Conservation (phyloP, 2,113 vertebrate genomes). For the Camelus bactrianus region DNA sequence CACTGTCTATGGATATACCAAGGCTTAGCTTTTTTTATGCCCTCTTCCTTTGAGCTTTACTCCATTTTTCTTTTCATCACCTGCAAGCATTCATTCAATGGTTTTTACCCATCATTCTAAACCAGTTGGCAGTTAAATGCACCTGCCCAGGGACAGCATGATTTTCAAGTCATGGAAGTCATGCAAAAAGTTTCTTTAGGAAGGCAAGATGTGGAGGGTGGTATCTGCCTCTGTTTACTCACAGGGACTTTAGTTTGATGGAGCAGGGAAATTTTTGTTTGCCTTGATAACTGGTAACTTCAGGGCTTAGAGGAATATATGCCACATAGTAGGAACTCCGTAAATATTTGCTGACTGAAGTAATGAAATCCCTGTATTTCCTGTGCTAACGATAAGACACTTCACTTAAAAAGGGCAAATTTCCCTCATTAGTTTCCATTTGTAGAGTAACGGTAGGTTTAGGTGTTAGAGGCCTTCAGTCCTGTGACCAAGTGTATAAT, state of each 20-base stretch:
- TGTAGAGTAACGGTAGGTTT: not conserved
- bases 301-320: not conserved
- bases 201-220: not conserved
- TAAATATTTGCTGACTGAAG: not conserved
- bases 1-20: not conserved
- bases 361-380: not conserved
- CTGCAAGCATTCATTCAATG: not conserved
- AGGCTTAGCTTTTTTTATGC: not conserved
- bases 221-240: not conserved
- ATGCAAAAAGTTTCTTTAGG: not conserved
- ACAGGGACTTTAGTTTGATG: not conserved
- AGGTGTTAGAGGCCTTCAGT: not conserved
- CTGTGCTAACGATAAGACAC: not conserved
- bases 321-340: not conserved
- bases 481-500: not conserved
- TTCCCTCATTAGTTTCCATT: not conserved
- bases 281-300: not conserved
- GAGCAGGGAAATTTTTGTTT: not conserved
- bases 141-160: not conserved
- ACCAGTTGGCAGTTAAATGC: not conserved
- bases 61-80: not conserved
- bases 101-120: not conserved
- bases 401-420: not conserved
- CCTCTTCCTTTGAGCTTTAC: not conserved
- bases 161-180: not conserved